Evolutionary conservation across 2,888 invertebrate genomes (phyloP).

Genomic region (Clistopyga incitator): DNA sequence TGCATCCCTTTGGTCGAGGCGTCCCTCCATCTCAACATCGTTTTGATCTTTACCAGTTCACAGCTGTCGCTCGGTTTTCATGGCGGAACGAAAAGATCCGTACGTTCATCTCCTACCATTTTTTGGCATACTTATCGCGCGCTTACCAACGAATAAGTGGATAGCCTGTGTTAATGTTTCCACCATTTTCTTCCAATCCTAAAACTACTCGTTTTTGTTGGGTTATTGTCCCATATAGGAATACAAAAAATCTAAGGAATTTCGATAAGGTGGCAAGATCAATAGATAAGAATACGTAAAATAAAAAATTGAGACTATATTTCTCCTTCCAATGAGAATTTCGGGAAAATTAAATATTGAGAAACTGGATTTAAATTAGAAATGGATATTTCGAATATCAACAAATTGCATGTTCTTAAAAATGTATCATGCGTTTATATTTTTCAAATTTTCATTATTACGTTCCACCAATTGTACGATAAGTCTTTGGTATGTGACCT

Average conservation of each 20-base stretch:
- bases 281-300: neutral
- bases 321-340: too few species aligned
- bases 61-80: conserved; percentile 60
- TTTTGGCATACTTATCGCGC: conserved; percentile 5
- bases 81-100: conserved; percentile 17
- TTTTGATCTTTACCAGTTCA: conserved; percentile 46
- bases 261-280: neutral
- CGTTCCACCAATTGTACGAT: neutral
- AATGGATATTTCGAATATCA: too few species aligned
- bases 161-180: neutral
- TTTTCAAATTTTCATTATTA: neutral
- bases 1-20: conserved; percentile 33
- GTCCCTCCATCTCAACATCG: conserved; percentile 22
- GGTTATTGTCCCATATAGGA: too few species aligned
- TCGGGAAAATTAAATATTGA: too few species aligned
- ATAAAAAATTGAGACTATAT: neutral
- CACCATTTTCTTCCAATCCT: neutral
- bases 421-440: too few species aligned
- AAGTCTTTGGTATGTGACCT: neutral
- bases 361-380: too few species aligned
- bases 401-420: too few species aligned
- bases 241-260: neutral
- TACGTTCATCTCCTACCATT: neutral
- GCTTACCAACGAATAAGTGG: neutral
- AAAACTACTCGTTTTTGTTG: too few species aligned